Conservation (phyloP, 2,113 vertebrate species). For the Macquaria australasica region DNA sequence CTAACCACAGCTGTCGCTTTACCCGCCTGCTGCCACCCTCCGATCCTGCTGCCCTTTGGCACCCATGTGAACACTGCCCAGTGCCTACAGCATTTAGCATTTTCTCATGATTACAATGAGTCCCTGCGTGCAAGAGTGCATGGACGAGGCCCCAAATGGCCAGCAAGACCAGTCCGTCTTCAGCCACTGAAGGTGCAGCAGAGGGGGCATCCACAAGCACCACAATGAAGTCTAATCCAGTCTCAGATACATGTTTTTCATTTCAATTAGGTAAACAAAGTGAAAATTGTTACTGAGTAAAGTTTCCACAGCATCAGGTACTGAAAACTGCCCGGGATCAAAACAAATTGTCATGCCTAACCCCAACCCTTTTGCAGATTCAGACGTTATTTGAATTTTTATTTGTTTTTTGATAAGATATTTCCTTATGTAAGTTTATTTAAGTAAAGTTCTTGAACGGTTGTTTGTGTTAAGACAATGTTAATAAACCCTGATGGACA, state of each 20-base stretch:
- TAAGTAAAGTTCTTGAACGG: background rate
- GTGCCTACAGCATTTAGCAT: background rate
- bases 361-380: background rate
- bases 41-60: constrained; percentile 48
- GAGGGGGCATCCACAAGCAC: constrained; percentile 37
- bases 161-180: constrained; percentile 41
- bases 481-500: background rate
- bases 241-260: background rate
- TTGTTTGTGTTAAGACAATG: background rate
- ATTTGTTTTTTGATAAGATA: background rate
- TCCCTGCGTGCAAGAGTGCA: background rate
- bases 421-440: background rate
- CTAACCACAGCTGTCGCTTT: constrained; percentile 46
- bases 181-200: constrained; percentile 45
- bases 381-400: background rate
- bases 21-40: constrained; percentile 41
- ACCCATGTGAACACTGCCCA: background rate
- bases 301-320: background rate
- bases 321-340: background rate
- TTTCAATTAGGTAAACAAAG: background rate
- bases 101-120: background rate
- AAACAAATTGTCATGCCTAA: background rate
- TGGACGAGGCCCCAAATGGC: constrained; percentile 37
- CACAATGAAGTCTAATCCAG: constrained; percentile 5
- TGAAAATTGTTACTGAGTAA: background rate